Percentiles rank a stretch among this genome's conserved stretches.
Conservation (phyloP, 1,140 invertebrate genomes). For the Ostrea denselamellosa region DNA sequence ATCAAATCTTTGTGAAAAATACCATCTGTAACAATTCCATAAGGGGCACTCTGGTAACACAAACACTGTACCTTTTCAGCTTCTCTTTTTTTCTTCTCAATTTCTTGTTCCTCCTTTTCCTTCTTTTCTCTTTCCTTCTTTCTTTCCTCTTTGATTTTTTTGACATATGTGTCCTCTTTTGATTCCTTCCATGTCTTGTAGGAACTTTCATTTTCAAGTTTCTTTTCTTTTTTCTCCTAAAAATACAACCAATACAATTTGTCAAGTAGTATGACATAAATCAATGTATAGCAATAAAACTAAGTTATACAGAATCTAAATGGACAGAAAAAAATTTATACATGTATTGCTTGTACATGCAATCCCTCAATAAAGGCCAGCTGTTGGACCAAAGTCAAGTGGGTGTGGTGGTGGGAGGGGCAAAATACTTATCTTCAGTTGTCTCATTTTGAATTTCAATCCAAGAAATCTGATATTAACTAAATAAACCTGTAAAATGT, state of each 20-base stretch:
- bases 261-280: neutral
- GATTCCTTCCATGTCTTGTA: constrained; percentile 65
- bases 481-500: too few relatives aligned
- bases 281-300: neutral
- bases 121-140: constrained; percentile 62
- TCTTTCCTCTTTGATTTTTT: constrained; percentile 55
- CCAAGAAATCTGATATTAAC: too few relatives aligned
- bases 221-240: constrained; percentile 65
- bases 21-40: neutral
- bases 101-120: constrained; percentile 59
- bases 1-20: neutral
- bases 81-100: constrained; percentile 58
- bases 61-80: constrained; percentile 51
- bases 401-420: too few relatives aligned
- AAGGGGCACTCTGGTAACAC: neutral
- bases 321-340: too few relatives aligned
- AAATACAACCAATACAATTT: neutral
- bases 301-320: too few relatives aligned
- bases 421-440: too few relatives aligned
- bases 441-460: too few relatives aligned
- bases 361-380: too few relatives aligned
- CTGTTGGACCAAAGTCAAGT: too few relatives aligned
- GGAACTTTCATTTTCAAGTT: constrained; percentile 57
- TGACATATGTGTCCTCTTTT: constrained; percentile 56
- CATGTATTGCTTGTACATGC: too few relatives aligned